These are phyloP conservation scores for Heterodera schachtii DNA, from an alignment of 1,140 invertebrate genomes.

Conservation along the genomic window DNA sequence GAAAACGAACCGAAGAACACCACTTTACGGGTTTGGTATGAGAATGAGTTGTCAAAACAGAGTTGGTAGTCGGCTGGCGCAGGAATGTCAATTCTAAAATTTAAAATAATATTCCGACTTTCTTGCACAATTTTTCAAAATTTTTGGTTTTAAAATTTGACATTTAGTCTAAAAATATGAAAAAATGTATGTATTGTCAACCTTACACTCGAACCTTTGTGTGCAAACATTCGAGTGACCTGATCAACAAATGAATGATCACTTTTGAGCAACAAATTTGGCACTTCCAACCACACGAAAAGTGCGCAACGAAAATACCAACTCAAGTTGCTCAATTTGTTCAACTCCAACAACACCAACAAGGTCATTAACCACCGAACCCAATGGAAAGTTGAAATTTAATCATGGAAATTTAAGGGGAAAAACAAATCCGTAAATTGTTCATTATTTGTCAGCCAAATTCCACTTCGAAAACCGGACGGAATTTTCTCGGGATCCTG, in stretches of 20 bases:
- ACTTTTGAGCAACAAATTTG: background rate
- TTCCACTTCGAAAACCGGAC: no score
- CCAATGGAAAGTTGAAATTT: no score
- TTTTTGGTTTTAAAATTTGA: no score
- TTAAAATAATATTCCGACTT: no score
- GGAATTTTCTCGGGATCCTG: no score
- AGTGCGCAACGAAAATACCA: background rate
- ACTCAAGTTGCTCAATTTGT: background rate
- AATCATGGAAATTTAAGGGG: no score
- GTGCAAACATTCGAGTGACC: background rate
- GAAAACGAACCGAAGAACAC: conserved; percentile 67
- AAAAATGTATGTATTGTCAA: conserved; percentile 8
- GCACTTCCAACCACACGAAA: background rate
- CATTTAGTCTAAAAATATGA: background rate
- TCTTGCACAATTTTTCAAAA: no score
- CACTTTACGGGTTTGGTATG: conserved; percentile 66
- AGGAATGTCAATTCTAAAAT: conserved; percentile 42
- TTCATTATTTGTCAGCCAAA: no score
- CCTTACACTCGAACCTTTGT: background rate
- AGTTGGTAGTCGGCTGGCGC: conserved; percentile 67
- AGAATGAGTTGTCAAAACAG: conserved; percentile 69
- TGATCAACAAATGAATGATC: background rate
- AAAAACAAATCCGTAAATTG: no score
- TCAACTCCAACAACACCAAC: no score
- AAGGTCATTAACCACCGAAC: no score